A percentile compares a stretch with the other conserved stretches of the same genome.
Evolutionary conservation across 2,113 vertebrate genomes (phyloP).

Genomic region (Platanista minor): DNA sequence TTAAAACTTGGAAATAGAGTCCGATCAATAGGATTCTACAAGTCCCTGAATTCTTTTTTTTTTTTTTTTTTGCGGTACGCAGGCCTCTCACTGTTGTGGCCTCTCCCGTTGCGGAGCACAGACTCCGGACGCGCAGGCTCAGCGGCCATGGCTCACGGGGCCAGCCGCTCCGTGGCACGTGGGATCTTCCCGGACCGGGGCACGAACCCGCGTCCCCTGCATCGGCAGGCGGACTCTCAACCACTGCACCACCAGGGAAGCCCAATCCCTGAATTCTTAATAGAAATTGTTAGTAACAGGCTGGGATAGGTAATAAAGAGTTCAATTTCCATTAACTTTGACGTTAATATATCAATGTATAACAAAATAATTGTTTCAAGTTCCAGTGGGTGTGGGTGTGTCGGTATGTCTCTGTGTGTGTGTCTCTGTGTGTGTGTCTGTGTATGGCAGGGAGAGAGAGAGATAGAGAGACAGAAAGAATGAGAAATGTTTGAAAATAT

Average conservation of each 20-base stretch:
- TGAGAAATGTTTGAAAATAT: not conserved
- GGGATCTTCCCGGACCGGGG: too few relatives aligned
- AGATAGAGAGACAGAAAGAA: not conserved
- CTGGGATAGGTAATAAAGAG: not conserved
- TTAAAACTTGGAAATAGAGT: slow-evolving; percentile 1
- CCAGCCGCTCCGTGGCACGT: too few relatives aligned
- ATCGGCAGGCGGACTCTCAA: too few relatives aligned
- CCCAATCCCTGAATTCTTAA: not conserved
- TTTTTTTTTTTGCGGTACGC: too few relatives aligned
- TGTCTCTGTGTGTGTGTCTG: too few relatives aligned
- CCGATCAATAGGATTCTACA: not conserved
- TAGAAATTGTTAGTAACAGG: not conserved
- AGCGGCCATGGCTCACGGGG: too few relatives aligned
- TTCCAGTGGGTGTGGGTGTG: not conserved
- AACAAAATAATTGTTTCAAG: not conserved
- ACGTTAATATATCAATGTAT: not conserved
- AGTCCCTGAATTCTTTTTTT: not conserved
- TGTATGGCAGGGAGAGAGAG: not conserved
- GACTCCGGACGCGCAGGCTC: too few relatives aligned
- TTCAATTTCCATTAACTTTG: not conserved
- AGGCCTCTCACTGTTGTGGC: too few relatives aligned
- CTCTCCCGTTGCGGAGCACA: too few relatives aligned
- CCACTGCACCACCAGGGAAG: too few relatives aligned
- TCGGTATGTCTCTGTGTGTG: too few relatives aligned
- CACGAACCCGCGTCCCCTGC: too few relatives aligned